Percentiles rank a stretch among this genome's conserved stretches.
These are phyloP conservation scores for Rhizomys pruinosus DNA, from an alignment of 2,113 vertebrate species.

Conservation along the genomic window DNA sequence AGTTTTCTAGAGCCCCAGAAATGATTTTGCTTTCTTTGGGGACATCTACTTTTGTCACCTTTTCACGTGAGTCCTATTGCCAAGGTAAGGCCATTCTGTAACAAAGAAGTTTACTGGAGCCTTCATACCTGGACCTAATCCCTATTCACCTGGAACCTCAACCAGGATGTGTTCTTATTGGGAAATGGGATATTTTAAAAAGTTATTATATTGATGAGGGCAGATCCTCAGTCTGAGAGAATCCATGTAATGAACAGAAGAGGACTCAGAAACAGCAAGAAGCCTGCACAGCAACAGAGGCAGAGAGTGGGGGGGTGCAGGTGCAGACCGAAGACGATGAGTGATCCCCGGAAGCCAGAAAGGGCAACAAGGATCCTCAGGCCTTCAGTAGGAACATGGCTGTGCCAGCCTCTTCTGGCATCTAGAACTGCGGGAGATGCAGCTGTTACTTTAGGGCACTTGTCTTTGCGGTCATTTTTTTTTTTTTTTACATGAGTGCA, in stretches of 20 bases:
- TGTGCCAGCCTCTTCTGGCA: not conserved
- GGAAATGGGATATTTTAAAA: not conserved
- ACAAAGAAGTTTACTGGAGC: not conserved
- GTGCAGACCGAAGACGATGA: too few species aligned
- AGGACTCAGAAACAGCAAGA: not conserved
- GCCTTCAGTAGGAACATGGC: not conserved
- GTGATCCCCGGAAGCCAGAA: not conserved
- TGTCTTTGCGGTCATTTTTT: not conserved
- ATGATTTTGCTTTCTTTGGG: accelerated
- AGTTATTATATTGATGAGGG: not conserved
- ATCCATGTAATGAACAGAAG: not conserved
- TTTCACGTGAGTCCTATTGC: not conserved
- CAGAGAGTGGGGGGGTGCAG: accelerated
- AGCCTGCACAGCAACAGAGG: accelerated
- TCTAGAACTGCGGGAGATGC: not conserved
- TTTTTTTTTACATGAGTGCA: not conserved
- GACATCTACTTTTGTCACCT: not conserved
- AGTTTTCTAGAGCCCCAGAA: accelerated
- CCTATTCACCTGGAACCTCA: not conserved
- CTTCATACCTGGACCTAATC: not conserved
- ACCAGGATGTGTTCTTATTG: not conserved
- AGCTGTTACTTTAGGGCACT: not conserved
- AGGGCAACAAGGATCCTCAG: not conserved
- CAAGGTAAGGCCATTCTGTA: not conserved
- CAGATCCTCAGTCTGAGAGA: not conserved